Evolutionary conservation across 2,797 vertebrate genomes (phyloP).

Genomic region (Discoglossus pictus): DNA sequence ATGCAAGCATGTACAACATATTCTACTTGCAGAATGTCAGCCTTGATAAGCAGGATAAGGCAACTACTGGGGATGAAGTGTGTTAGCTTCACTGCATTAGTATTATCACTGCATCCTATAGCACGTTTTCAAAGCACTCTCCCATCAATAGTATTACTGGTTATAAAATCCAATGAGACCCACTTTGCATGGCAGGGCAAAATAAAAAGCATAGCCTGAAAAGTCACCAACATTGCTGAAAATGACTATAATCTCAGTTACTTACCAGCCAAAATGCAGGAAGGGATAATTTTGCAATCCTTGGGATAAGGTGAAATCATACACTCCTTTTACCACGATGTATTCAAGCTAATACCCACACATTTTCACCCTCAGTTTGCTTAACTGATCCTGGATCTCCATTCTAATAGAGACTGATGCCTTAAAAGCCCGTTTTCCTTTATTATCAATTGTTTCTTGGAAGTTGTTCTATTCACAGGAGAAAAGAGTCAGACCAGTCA

Average conservation of each 20-base stretch:
- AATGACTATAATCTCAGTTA: constrained; percentile 26
- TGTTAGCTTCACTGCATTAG: constrained; percentile 2
- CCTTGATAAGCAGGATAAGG: not conserved
- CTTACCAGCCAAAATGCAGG: constrained; percentile 40
- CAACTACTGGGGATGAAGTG: constrained; percentile 17
- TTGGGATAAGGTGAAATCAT: constrained; percentile 23
- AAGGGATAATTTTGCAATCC: constrained; percentile 36
- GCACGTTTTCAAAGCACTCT: constrained; percentile 5
- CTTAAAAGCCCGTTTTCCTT: constrained; percentile 7
- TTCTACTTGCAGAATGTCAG: not conserved
- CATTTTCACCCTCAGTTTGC: constrained; percentile 17
- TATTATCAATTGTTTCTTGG: constrained; percentile 17
- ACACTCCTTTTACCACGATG: constrained; percentile 22
- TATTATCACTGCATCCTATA: not conserved
- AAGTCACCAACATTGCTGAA: constrained; percentile 3
- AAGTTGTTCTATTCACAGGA: constrained; percentile 32
- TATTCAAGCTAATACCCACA: constrained; percentile 33
- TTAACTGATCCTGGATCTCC: constrained; percentile 17
- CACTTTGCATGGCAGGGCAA: not conserved
- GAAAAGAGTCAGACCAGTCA: constrained; percentile 2
- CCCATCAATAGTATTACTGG: not conserved
- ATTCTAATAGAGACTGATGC: constrained; percentile 11
- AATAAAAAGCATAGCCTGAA: not conserved
- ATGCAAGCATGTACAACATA: not conserved
- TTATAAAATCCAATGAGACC: not conserved